Conservation (phyloP, 2,888 invertebrate genomes). For the Caenorhabditis parvicauda region DNA sequence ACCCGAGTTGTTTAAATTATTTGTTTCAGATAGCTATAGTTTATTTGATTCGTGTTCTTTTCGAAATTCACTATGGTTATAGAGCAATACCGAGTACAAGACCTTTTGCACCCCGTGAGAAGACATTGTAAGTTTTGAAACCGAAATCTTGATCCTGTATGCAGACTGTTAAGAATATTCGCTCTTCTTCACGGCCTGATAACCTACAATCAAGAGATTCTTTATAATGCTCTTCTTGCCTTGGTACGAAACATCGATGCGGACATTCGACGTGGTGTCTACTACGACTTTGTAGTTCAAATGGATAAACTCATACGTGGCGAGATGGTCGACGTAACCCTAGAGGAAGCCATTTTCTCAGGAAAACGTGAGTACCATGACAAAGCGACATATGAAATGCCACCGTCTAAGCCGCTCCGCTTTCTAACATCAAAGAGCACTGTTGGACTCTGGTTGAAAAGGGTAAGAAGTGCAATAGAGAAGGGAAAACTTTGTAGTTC, state of each 20-base stretch:
- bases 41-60: constrained; percentile 15
- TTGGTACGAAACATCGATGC: constrained; percentile 8
- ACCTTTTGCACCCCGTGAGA: constrained; percentile 7
- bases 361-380: constrained; percentile 4
- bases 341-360: constrained; percentile 18
- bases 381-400: background rate
- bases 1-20: background rate
- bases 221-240: constrained; percentile 10
- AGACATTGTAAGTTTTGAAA: constrained; percentile 4
- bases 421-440: constrained; percentile 10
- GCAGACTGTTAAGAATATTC: constrained; percentile 11
- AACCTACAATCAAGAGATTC: constrained; percentile 3
- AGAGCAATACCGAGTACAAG: constrained; percentile 5
- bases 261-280: constrained; percentile 5
- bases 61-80: constrained; percentile 19
- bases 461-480: constrained; percentile 8
- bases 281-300: constrained; percentile 9
- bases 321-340: constrained; percentile 1
- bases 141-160: background rate
- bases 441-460: constrained; percentile 23
- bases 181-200: constrained; percentile 6
- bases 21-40: constrained; percentile 14
- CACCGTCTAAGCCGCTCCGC: constrained; percentile 1
- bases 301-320: constrained; percentile 22
- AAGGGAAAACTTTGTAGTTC: too few species aligned